Conservation (phyloP, 2,113 vertebrate species). For the Microcebus ravelobensis region DNA sequence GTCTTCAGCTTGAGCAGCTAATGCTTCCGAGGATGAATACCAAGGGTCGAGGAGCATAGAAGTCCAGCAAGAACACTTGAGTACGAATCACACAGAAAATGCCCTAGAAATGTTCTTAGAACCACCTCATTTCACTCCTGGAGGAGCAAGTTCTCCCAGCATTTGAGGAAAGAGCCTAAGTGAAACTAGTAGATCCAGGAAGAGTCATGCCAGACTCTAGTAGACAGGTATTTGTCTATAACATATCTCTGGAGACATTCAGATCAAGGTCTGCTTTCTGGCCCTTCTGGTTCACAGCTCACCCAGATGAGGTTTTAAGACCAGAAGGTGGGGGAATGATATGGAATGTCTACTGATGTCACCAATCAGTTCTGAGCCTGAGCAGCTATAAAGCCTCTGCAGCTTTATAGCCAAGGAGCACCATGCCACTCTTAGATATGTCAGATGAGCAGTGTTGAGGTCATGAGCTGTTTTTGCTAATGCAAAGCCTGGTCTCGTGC, state of each 20-base stretch:
- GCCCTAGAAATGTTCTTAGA: background rate
- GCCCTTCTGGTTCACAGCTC: background rate
- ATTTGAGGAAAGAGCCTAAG: background rate
- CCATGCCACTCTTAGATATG: background rate
- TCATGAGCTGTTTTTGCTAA: background rate
- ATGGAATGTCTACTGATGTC: background rate
- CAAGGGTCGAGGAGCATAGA: rapidly evolving
- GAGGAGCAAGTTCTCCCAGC: rapidly evolving
- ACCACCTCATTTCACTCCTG: background rate
- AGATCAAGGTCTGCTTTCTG: background rate
- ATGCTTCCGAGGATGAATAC: background rate
- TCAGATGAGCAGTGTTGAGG: too few species aligned
- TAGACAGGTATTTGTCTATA: background rate
- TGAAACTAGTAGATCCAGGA: background rate
- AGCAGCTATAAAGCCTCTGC: too few species aligned
- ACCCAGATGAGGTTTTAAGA: background rate
- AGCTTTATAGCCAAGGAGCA: background rate
- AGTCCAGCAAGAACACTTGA: background rate
- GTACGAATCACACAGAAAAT: background rate
- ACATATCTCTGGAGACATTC: background rate
- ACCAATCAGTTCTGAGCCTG: background rate
- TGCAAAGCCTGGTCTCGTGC: background rate
- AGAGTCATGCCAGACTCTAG: background rate
- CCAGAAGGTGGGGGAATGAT: background rate
- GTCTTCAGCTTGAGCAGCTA: background rate